Evolutionary conservation across 1,140 invertebrate species (phyloP).

Genomic region (Tetramorium alpestre): DNA sequence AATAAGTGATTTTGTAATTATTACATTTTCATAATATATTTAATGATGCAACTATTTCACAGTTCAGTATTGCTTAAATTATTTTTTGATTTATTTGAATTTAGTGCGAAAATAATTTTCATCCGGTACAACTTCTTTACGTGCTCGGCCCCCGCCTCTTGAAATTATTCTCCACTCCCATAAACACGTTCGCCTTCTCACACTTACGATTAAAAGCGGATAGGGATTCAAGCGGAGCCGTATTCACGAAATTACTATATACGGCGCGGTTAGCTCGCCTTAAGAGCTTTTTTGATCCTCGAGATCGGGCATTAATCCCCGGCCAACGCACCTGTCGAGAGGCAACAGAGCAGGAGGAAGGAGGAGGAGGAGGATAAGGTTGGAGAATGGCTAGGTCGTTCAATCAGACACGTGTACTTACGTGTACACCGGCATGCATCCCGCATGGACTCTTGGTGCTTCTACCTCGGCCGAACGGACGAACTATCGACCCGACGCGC

Average conservation of each 20-base stretch:
- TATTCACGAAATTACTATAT: conserved; percentile 60
- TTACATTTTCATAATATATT: not conserved
- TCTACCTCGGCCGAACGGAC: conserved; percentile 51
- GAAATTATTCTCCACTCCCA: conserved; percentile 64
- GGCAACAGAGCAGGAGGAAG: not conserved
- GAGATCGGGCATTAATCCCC: conserved; percentile 62
- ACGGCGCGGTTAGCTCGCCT: conserved; percentile 41
- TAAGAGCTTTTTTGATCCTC: conserved; percentile 61
- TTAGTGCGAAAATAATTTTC: conserved; percentile 12
- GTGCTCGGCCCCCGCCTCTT: conserved; percentile 45
- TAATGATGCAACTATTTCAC: not conserved
- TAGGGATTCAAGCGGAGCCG: conserved; percentile 38
- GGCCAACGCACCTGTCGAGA: conserved; percentile 68
- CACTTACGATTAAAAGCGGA: conserved; percentile 64
- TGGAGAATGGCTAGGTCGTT: conserved; percentile 64
- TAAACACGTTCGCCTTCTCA: conserved; percentile 54
- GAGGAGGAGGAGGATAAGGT: conserved; percentile 34
- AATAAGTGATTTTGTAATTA: not conserved
- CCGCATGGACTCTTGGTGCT: conserved; percentile 4
- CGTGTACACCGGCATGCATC: conserved; percentile 25
- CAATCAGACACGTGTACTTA: conserved; percentile 67
- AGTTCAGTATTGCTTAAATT: not conserved
- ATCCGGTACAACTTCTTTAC: conserved; percentile 11
- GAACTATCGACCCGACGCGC: conserved; percentile 68
- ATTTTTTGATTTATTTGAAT: not conserved